Percentiles rank a stretch among this genome's conserved stretches.
phyloP scores from a whole-genome alignment of 2,113 vertebrate species.

The Erythrolamprus reginae region DNA sequence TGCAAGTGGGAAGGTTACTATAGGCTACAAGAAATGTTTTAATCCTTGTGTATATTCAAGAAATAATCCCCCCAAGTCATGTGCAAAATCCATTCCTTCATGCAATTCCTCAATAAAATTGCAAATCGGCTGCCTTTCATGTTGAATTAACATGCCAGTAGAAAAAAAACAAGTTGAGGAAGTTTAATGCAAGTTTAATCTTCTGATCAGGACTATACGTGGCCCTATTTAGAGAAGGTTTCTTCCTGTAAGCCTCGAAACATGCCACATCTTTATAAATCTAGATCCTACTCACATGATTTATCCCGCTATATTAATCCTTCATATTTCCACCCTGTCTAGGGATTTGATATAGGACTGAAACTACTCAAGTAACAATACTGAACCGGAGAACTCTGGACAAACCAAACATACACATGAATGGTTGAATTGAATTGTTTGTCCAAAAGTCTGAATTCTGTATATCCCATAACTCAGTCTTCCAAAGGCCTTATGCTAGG shows the following conservation, averaged over 20 bases:
- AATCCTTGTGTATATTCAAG: not conserved
- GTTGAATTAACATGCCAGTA: not conserved
- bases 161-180: not conserved
- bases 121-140: not conserved
- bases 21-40: not conserved
- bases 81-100: not conserved
- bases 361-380: not conserved
- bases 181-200: not conserved
- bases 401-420: not conserved
- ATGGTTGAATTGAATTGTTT: not conserved
- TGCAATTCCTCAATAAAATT: not conserved
- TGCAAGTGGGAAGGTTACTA: not conserved
- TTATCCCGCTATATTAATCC: not conserved
- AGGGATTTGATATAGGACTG: not conserved
- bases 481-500: constrained; percentile 15
- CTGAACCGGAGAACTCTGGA: not conserved
- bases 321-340: not conserved
- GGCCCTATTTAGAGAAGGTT: not conserved
- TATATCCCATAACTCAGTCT: not conserved
- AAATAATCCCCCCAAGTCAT: not conserved
- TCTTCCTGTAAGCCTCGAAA: not conserved
- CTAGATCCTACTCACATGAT: not conserved
- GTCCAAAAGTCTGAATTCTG: not conserved
- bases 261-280: not conserved
- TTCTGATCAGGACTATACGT: not conserved